Conservation (phyloP, 2,797 vertebrate species). For the Rhinatrema bivittatum region DNA sequence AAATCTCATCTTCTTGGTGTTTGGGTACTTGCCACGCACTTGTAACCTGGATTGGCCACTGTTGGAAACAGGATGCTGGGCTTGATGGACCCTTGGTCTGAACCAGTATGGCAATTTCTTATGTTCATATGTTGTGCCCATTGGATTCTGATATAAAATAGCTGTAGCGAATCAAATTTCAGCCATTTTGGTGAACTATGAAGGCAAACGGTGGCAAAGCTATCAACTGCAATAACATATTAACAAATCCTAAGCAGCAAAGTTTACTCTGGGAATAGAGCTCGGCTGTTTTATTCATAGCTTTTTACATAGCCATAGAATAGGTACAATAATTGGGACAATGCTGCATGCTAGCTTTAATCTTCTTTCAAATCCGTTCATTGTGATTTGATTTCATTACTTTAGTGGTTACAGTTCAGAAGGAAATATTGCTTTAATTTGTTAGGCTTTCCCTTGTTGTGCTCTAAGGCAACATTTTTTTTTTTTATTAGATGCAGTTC, state of each 20-base stretch:
- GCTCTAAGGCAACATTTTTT: not conserved
- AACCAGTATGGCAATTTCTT: no score
- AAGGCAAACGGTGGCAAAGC: no score
- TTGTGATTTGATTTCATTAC: slow-evolving; percentile 18
- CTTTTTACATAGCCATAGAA: slow-evolving; percentile 1
- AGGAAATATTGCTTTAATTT: slow-evolving; percentile 36
- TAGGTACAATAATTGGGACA: slow-evolving; percentile 6
- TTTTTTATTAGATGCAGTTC: slow-evolving; percentile 9
- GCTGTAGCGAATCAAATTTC: no score
- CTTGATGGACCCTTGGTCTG: no score
- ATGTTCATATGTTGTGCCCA: no score
- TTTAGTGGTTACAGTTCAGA: slow-evolving; percentile 24
- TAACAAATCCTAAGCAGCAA: not conserved
- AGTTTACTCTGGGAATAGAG: slow-evolving; percentile 1
- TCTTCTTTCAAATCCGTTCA: slow-evolving; percentile 25
- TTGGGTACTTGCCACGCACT: no score
- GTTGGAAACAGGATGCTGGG: no score
- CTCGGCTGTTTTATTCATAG: slow-evolving; percentile 8
- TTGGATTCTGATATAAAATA: no score
- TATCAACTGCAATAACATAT: no score
- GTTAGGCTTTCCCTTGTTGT: slow-evolving; percentile 12
- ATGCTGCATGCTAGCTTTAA: slow-evolving; percentile 5
- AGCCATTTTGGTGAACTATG: no score
- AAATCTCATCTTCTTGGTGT: no score
- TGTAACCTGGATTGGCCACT: no score